Evolutionary conservation across 1,140 invertebrate genomes (phyloP).

Genomic region (Adoxophyes honmai): DNA sequence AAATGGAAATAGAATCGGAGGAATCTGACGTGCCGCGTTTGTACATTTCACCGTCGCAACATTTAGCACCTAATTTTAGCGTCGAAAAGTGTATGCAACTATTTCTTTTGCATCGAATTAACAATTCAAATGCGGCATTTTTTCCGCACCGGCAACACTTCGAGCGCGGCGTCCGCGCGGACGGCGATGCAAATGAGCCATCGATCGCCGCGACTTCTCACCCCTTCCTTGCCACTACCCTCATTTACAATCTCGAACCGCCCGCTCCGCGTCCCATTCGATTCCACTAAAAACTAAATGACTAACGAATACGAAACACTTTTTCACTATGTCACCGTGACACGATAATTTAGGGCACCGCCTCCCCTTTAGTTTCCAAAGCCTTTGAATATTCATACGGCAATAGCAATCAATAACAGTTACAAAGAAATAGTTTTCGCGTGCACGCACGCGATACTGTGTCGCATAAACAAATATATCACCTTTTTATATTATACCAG

Average conservation of each 20-base stretch:
- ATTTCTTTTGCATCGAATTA: conserved; percentile 67
- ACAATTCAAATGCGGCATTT: conserved; percentile 70
- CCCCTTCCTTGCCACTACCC: conserved; percentile 32
- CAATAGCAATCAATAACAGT: conserved; percentile 72
- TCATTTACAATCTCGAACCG: conserved; percentile 68
- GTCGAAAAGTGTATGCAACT: conserved; percentile 59
- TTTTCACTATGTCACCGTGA: conserved; percentile 67
- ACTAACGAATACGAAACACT: conserved; percentile 44
- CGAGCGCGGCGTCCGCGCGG: conserved; percentile 63
- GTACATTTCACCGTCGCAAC: conserved; percentile 43
- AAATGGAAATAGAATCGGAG: conserved; percentile 5
- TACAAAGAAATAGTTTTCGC: conserved; percentile 70
- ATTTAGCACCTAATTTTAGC: conserved; percentile 60
- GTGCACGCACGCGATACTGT: conserved; percentile 70
- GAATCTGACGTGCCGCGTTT: conserved; percentile 21
- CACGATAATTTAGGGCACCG: conserved; percentile 74
- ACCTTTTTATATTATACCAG: conserved; percentile 49
- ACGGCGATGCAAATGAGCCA: conserved; percentile 70
- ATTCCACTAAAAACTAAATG: conserved; percentile 57
- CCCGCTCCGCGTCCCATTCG: conserved; percentile 39
- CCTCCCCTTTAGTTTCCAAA: conserved; percentile 91
- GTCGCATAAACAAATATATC: conserved; percentile 72
- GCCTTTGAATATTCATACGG: conserved; percentile 79
- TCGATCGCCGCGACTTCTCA: conserved; percentile 55
- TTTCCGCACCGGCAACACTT: conserved; percentile 62